A percentile compares a stretch with the other conserved stretches of the same genome.
Evolutionary conservation across 1,140 invertebrate genomes (phyloP).

Genomic region (Drosophila willistoni): DNA sequence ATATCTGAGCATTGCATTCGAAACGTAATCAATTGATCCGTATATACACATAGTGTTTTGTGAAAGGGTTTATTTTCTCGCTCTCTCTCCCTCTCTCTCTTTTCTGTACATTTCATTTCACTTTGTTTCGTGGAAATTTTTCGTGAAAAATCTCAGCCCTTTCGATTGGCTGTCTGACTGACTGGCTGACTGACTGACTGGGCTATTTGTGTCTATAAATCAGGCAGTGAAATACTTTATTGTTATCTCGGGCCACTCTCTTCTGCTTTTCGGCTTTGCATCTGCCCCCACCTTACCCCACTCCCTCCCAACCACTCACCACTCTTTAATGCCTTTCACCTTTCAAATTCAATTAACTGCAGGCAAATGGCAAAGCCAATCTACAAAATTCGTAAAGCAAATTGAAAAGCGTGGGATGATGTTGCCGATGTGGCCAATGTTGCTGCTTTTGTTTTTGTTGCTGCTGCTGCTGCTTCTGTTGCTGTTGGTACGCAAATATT

Average conservation of each 20-base stretch:
- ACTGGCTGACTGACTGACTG: background rate
- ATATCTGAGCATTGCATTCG: background rate
- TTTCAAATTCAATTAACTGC: constrained; percentile 81
- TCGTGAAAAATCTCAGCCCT: constrained; percentile 52
- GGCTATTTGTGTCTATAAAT: constrained; percentile 56
- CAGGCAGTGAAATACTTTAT: constrained; percentile 69
- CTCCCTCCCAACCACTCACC: constrained; percentile 12
- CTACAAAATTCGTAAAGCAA: constrained; percentile 74
- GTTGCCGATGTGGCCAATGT: constrained; percentile 10
- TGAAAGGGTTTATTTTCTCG: constrained; percentile 1
- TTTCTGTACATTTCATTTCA: constrained; percentile 2
- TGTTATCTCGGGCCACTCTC: constrained; percentile 59
- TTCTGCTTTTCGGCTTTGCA: constrained; percentile 10
- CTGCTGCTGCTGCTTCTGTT: background rate
- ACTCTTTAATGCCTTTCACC: constrained; percentile 66
- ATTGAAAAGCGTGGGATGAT: constrained; percentile 74
- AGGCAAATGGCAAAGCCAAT: constrained; percentile 74
- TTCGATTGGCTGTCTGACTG: constrained; percentile 21
- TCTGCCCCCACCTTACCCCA: background rate
- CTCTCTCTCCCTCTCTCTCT: background rate
- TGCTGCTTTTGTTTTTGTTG: constrained; percentile 14
- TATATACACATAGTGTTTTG: background rate
- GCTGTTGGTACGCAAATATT: constrained; percentile 60
- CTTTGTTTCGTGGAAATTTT: constrained; percentile 8
- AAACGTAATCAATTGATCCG: background rate